Base-by-base conservation (phyloP, 1,140 invertebrate genomes). In the Camponotus vicinus region DNA sequence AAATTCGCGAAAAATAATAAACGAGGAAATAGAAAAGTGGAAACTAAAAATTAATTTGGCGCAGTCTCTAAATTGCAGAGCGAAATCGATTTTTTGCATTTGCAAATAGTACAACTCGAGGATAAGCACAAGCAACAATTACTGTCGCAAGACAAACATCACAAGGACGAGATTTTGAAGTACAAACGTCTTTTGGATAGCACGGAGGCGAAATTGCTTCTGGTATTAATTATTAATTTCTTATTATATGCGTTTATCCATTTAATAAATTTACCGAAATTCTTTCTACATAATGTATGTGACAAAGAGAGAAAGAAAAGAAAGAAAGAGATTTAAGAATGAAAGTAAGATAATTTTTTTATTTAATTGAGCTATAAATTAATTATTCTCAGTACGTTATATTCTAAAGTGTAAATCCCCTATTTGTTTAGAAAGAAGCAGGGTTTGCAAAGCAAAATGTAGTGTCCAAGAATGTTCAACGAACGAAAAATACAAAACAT, bases 51-150 rank as follows among this genome's bases (percentile, higher is more conserved):
- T 85, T 77, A 85, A 2, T 49, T 69, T 32, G 6, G 32, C 3
- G 4, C 21, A 93, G 92, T 89, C 13, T n/a, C n/a, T 3, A 84
- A 32, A 55, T 70, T 93, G 7, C 77, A 91, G 45, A 85, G 87
- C 0, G 88, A 93, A 59, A 0, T 89, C 1, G 77, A 88, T 21
- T 34, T 86, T 49, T 27, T 90, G 3, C 76, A 64, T 37, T 8
- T 52, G 0, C 57, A 88, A 49, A 7, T 92, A n/a, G 9, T 3
- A 13, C 63, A 85, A 9, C 66, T 88, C 32, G 57, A 84, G 8
- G 49, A 90, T 9, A 71, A 86, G 11, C 70, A 90, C 34, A 67
- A 34, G 0, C 80, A 90, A 3, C 55, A 92, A 8, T 15, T 92
- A 0, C 57, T 73, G 5, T 11, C 49, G n/a, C 13, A 87, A 32